Conservation (phyloP, 2,888 invertebrate genomes). For the Synanthedon tipuliformis region DNA sequence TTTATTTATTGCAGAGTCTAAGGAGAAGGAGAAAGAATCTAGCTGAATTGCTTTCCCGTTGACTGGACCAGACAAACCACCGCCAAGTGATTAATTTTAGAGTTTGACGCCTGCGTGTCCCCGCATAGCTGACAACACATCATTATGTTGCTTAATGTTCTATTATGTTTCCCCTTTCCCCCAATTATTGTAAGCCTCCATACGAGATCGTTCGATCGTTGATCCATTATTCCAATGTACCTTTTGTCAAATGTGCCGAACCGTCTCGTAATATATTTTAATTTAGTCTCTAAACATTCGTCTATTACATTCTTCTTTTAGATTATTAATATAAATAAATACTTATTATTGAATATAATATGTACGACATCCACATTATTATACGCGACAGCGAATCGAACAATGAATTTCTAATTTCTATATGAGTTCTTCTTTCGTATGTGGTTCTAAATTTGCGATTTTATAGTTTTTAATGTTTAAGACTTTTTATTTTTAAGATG, state of each 20-base stretch:
- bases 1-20: conserved; percentile 69
- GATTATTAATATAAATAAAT: conserved; percentile 14
- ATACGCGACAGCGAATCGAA: conserved; percentile 49
- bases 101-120: conserved; percentile 34
- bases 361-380: conserved; percentile 9
- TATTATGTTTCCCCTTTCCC: conserved; percentile 29
- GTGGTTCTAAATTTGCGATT: conserved; percentile 47
- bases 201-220: conserved; percentile 36
- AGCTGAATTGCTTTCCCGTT: conserved; percentile 71
- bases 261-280: conserved; percentile 31
- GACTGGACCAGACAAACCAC: conserved; percentile 65
- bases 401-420: conserved; percentile 42
- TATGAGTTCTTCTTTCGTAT: conserved; percentile 26
- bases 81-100: conserved; percentile 66
- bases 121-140: conserved; percentile 26
- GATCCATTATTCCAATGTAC: neutral
- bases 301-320: conserved; percentile 34
- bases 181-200: conserved; percentile 34
- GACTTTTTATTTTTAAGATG: conserved; percentile 65
- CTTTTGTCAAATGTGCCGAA: conserved; percentile 19
- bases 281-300: conserved; percentile 42
- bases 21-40: conserved; percentile 77
- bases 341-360: conserved; percentile 7
- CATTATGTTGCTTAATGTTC: conserved; percentile 52
- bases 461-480: conserved; percentile 65